phyloP scores from a whole-genome alignment of 2,797 vertebrate genomes.

The Arrhamphus sclerolepis region DNA sequence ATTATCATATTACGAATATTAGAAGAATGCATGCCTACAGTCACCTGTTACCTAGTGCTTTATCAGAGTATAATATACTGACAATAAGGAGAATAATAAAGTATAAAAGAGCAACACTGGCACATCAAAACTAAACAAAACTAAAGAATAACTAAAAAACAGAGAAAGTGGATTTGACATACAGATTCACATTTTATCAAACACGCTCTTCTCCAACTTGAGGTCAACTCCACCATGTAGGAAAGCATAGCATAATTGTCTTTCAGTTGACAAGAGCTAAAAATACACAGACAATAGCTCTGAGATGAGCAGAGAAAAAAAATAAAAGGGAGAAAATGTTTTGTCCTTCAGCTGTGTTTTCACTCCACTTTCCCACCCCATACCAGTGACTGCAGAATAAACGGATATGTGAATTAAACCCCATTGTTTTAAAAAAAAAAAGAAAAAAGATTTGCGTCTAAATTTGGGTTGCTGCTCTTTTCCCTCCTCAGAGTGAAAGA shows the following conservation, averaged over 20 bases:
- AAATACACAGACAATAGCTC: slow-evolving; percentile 82
- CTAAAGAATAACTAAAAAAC: not conserved
- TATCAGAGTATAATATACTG: too few species aligned
- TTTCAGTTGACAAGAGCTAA: slow-evolving; percentile 79
- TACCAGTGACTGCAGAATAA: slow-evolving; percentile 78
- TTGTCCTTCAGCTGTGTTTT: slow-evolving; percentile 80
- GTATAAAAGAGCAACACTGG: too few species aligned
- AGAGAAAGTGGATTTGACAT: slow-evolving; percentile 27
- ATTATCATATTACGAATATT: too few species aligned
- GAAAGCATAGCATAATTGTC: slow-evolving; percentile 81
- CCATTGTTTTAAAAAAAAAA: slow-evolving; percentile 83
- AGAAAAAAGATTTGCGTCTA: slow-evolving; percentile 75
- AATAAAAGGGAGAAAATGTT: slow-evolving; percentile 58
- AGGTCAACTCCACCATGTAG: slow-evolving; percentile 71
- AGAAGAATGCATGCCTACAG: too few species aligned
- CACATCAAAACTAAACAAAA: not conserved
- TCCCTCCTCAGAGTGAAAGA: slow-evolving; percentile 60
- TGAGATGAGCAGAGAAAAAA: slow-evolving; percentile 80
- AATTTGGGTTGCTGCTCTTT: slow-evolving; percentile 70
- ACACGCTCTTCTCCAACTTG: slow-evolving; percentile 49
- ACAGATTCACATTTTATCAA: slow-evolving; percentile 33
- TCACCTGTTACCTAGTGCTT: too few species aligned
- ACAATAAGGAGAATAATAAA: too few species aligned
- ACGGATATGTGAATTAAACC: slow-evolving; percentile 84
- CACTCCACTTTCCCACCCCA: slow-evolving; percentile 73